These are phyloP conservation scores for Podarcis lilfordi DNA, from an alignment of 2,797 vertebrate genomes.

Conservation along the genomic window DNA sequence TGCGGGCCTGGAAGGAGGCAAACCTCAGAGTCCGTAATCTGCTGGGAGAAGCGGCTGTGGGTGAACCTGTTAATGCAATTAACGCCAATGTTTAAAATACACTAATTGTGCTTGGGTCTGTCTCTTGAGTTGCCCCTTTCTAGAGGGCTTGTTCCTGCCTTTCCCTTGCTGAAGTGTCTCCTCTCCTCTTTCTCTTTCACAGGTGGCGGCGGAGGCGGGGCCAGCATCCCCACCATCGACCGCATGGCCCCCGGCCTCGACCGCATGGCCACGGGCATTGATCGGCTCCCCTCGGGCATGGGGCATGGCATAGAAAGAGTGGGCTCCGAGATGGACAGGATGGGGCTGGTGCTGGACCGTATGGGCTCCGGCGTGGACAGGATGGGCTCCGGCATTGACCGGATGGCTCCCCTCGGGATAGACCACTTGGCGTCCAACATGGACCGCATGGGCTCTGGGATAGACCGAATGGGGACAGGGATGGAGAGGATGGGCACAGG, in stretches of 20 bases:
- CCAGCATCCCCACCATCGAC: constrained; percentile 86
- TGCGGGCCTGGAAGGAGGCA: too few species aligned
- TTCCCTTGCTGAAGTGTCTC: neutral
- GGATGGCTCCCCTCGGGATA: constrained; percentile 87
- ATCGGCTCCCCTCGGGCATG: constrained; percentile 79
- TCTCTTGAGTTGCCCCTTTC: too few species aligned
- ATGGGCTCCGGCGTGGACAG: constrained; percentile 85
- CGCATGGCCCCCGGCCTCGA: constrained; percentile 88
- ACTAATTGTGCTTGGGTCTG: too few species aligned
- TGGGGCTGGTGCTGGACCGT: constrained; percentile 89
- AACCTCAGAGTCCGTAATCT: too few species aligned
- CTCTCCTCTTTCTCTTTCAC: constrained; percentile 59
- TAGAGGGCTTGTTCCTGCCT: neutral
- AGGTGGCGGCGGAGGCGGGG: constrained; percentile 77
- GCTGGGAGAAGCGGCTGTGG: too few species aligned
- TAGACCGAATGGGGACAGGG: constrained; percentile 87
- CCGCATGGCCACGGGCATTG: constrained; percentile 85
- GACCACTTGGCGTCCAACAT: constrained; percentile 90
- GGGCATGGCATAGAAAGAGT: constrained; percentile 85
- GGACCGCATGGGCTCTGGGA: constrained; percentile 88
- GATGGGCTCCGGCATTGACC: constrained; percentile 88
- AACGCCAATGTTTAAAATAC: too few species aligned
- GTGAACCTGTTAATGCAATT: too few species aligned
- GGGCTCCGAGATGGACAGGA: constrained; percentile 88
- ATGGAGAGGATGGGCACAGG: constrained; percentile 89